A percentile compares a stretch with the other conserved stretches of the same genome.
These are phyloP conservation scores for Chaetorhynchus papuensis DNA, from an alignment of 2,113 vertebrate species.

Conservation along the genomic window DNA sequence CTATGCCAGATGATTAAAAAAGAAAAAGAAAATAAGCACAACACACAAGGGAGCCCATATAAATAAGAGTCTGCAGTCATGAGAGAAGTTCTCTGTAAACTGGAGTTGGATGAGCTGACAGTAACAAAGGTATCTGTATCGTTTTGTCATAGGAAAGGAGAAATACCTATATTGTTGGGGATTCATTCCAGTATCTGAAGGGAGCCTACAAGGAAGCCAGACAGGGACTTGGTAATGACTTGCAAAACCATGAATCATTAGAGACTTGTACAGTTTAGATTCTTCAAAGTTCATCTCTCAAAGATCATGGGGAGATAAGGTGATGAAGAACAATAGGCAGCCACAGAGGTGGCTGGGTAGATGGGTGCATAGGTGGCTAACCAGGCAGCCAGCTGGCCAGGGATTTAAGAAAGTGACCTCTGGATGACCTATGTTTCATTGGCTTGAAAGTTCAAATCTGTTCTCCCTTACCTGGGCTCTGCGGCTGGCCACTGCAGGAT, in stretches of 20 bases:
- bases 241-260: neutral
- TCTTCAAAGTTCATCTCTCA: neutral
- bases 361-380: neutral
- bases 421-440: neutral
- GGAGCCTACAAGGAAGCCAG: neutral
- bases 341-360: neutral
- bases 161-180: neutral
- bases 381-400: neutral
- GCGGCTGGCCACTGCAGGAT: neutral
- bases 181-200: neutral
- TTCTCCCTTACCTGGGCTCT: neutral
- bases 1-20: conserved; percentile 33
- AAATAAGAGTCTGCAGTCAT: neutral
- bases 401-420: neutral
- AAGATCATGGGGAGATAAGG: neutral
- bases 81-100: neutral
- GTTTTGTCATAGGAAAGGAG: neutral
- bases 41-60: neutral
- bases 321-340: neutral
- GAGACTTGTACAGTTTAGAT: neutral
- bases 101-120: neutral
- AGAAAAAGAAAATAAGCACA: conserved; percentile 1
- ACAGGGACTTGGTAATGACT: neutral
- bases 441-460: neutral
- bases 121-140: neutral